Base-by-base conservation (phyloP, 2,797 vertebrate genomes). In the Brotula barbata region DNA sequence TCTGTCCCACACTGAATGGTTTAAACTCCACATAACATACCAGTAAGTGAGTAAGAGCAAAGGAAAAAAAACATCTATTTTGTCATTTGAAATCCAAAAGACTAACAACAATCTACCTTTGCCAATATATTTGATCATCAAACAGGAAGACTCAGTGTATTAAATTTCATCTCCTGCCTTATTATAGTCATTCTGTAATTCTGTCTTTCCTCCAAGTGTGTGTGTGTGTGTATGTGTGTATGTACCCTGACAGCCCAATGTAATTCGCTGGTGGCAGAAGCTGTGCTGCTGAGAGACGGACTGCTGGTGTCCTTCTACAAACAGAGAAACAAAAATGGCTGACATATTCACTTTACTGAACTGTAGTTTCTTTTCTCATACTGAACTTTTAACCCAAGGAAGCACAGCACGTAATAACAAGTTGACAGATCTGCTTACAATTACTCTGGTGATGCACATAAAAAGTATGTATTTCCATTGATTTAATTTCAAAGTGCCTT, bases 161-260 rank as follows among this genome's bases (percentile, higher is more conserved):
- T n/a, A n/a, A n/a, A n/a, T n/a, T n/a, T n/a, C n/a, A n/a, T n/a
- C n/a, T n/a, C n/a, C n/a, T n/a, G n/a, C n/a, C n/a, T n/a, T n/a
- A n/a, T n/a, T n/a, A n/a, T n/a, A n/a, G n/a, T n/a, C n/a, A n/a
- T n/a, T n/a, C n/a, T n/a, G n/a, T n/a, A n/a, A n/a, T n/a, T n/a
- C n/a, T n/a, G n/a, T n/a, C n/a, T n/a, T n/a, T n/a, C n/a, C n/a
- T n/a, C n/a, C n/a, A n/a, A n/a, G 36, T 37, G 36, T 37, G 36
- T 37, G 36, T 37, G 36, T 31, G 40, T 42, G 20, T 33, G 33
- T 47, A 31, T 34, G 34, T 42, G 2, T 37, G 5, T 11, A 72
- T 94, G 88, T 83, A 98, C 97, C 93, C 96, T 93, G 73, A 99
- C 97, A 39, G 94, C 95, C 97, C 97, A 99, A 75, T 93, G 93